Evolutionary conservation across 2,113 vertebrate species (phyloP), one percentile per base, ranked within the genome.

Genomic region (Hyperopisus bebe): DNA sequence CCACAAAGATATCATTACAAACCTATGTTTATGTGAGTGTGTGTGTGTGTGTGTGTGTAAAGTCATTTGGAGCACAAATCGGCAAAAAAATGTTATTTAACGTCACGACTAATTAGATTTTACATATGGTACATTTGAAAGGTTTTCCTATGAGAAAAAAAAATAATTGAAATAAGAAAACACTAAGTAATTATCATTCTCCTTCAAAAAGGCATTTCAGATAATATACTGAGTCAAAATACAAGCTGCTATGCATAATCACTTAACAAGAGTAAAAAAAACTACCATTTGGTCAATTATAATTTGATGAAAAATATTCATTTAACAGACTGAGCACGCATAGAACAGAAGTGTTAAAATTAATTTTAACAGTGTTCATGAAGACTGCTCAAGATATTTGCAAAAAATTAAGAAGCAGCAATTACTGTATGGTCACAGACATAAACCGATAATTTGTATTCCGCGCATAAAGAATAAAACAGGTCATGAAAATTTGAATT

Each of bases 261-360:
- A 80, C 74, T 80, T 80, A 80, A 80, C 74, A 80, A 42, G 74
- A 39, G 74, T 80, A 39, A 42, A 42, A 35, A 80, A 80, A 80
- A 80, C 35, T 80, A 35, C 74, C 74, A 80, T 80, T 80, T 80
- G 74, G 74, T 80, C 74, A 80, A 70, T 80, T 80, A 80, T 80
- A 80, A 80, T 80, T 80, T 80, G 31, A 42, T 42, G 35, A 42
- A 39, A 80, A 42, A 80, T 42, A 80, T 80, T 42, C 35, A 80
- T 42, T 35, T 80, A 42, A 42, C 74, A 80, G 74, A 80, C 74
- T 19, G 74, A 35, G 35, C 74, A 80, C 74, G 35, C 74, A 80
- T 35, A 80, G 35, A 80, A 80, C 35, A 80, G 74, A 80, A 80
- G 35, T 80, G 31, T 80, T 80, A 42, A 80, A 42, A 80, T 80